These are phyloP conservation scores for Drosophila bunnanda DNA, from an alignment of 2,888 invertebrate genomes.

Conservation along the genomic window DNA sequence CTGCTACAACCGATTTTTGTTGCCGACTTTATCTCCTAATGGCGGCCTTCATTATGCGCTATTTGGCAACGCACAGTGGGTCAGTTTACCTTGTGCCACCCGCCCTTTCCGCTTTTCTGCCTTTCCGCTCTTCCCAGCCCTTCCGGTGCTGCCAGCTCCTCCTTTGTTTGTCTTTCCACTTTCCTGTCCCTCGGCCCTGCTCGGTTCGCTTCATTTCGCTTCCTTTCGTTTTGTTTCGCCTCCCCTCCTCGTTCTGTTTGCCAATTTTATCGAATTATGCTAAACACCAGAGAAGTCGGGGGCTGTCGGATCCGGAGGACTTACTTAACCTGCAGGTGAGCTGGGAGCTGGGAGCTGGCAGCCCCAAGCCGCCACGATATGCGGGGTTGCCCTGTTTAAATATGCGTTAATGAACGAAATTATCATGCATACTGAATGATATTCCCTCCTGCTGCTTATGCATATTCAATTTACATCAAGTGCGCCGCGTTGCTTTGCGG, in stretches of 20 bases:
- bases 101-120: conserved; percentile 13
- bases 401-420: conserved; percentile 77
- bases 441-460: conserved; percentile 39
- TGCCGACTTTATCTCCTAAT: conserved; percentile 68
- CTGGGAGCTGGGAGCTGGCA: conserved; percentile 5
- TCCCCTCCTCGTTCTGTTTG: conserved; percentile 44
- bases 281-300: conserved; percentile 45
- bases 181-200: conserved; percentile 14
- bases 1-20: conserved; percentile 66
- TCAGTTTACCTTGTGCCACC: conserved; percentile 26
- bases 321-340: conserved; percentile 37
- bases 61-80: conserved; percentile 45
- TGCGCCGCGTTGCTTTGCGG: conserved; percentile 34
- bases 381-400: conserved; percentile 55
- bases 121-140: conserved; percentile 32
- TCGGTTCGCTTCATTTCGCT: conserved; percentile 33
- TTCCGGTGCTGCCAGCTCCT: conserved; percentile 16
- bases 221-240: conserved; percentile 13
- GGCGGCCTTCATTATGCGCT: conserved; percentile 67
- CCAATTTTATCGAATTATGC: conserved; percentile 74
- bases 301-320: conserved; percentile 16
- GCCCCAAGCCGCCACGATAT: conserved; percentile 1
- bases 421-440: conserved; percentile 72
- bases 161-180: conserved; percentile 52
- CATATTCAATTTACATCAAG: conserved; percentile 67